phyloP scores from a whole-genome alignment of 2,888 invertebrate species.

The Priocnemis perturbator region DNA sequence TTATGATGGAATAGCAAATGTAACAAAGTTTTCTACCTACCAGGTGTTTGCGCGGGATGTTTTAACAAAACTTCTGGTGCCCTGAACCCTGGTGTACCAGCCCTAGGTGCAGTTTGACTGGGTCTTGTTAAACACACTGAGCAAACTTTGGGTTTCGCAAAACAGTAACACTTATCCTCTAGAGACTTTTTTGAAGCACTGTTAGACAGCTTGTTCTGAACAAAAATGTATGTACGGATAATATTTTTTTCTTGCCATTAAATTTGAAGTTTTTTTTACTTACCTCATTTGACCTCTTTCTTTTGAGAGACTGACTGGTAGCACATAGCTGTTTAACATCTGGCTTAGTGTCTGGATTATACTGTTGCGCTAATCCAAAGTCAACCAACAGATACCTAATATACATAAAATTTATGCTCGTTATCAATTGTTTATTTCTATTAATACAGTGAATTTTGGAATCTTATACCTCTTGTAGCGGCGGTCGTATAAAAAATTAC shows the following conservation, averaged over 20 bases:
- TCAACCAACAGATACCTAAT: constrained; percentile 87
- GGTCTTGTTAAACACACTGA: constrained; percentile 81
- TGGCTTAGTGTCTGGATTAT: constrained; percentile 60
- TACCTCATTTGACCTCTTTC: constrained; percentile 67
- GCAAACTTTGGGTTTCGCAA: constrained; percentile 82
- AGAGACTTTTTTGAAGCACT: constrained; percentile 33
- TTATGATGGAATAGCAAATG: neutral
- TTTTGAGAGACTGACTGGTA: constrained; percentile 48
- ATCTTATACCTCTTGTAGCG: constrained; percentile 78
- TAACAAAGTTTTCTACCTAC: constrained; percentile 65
- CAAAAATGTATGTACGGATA: constrained; percentile 13
- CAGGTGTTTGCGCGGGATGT: constrained; percentile 86
- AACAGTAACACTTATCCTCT: constrained; percentile 80
- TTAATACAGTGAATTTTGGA: neutral
- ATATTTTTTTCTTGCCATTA: neutral
- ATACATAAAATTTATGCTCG: constrained; percentile 20
- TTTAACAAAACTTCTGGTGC: constrained; percentile 91
- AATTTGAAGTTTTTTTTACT: constrained; percentile 12
- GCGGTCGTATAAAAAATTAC: constrained; percentile 92
- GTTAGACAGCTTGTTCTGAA: constrained; percentile 56
- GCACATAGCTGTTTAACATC: constrained; percentile 28
- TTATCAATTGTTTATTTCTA: constrained; percentile 1
- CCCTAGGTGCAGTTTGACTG: constrained; percentile 84
- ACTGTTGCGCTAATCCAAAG: constrained; percentile 90
- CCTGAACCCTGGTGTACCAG: constrained; percentile 93